phyloP scores from a whole-genome alignment of 1,140 invertebrate species.

The Anastrepha obliqua region DNA sequence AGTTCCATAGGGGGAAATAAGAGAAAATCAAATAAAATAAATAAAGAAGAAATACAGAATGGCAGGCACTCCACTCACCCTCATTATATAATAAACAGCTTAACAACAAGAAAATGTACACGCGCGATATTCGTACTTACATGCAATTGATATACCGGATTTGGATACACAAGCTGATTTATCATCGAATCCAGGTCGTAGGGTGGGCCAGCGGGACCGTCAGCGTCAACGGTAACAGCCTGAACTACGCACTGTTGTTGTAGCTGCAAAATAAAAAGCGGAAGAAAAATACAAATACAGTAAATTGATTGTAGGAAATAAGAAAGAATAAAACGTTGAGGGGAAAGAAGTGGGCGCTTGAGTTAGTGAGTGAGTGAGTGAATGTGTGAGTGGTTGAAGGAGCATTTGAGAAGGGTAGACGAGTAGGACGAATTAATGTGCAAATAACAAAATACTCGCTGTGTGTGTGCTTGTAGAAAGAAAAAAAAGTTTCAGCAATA shows the following conservation, averaged over 20 bases:
- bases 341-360: neutral
- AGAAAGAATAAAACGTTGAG: neutral
- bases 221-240: slow-evolving; percentile 66
- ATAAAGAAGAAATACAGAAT: neutral
- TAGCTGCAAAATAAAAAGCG: slow-evolving; percentile 57
- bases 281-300: neutral
- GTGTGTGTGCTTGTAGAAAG: neutral
- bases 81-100: neutral
- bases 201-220: slow-evolving; percentile 63
- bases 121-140: slow-evolving; percentile 63
- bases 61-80: neutral
- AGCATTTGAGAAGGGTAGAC: too few relatives aligned
- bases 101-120: neutral
- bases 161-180: slow-evolving; percentile 72
- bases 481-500: neutral
- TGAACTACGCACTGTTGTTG: slow-evolving; percentile 64
- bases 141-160: slow-evolving; percentile 70
- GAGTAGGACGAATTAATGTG: neutral
- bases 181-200: slow-evolving; percentile 72
- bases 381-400: neutral
- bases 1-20: neutral
- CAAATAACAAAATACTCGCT: neutral
- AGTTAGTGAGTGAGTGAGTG: neutral
- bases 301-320: neutral
- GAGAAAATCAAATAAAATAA: neutral